Base-by-base conservation (phyloP, 2,888 invertebrate species). In the Heliconius erato region DNA sequence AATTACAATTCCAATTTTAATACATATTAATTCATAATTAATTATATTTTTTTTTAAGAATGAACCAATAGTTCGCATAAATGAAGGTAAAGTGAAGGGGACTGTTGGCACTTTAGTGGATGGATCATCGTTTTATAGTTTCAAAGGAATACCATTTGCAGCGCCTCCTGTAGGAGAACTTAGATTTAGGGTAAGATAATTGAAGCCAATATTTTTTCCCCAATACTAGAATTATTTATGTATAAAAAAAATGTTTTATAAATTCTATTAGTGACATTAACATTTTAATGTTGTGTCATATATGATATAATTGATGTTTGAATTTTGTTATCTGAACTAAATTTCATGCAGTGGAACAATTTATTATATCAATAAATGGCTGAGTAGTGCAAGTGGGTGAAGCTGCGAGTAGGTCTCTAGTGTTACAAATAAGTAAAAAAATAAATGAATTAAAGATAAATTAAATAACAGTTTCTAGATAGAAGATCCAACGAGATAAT, bases 71-170 rank as follows among this genome's bases (percentile, higher is more conserved):
- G 90, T 92, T 11, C 85, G 85, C 4, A 88, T 92, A 0, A 87
- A 85, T n/a, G 90, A 93, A 85, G 94, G 94, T 0, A 89, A 88
- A 81, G 82, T 94, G 16, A 90, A 87, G 83, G 94, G 94, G n/a
- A 84, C 88, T 0, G 83, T 89, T 0, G 87, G 89, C 63, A 88
- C 86, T 7, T 87, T 91, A 5, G 83, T 90, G 16, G 90, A 92
- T 85, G 93, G 91, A 11, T 85, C 87, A 16, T 83, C 88, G 4
- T 93, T 90, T 82, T 92, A 89, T 59, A 92, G 91, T 79, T 93
- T 93, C 81, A 92, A 92, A 86, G 96, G 96, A 12, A 94, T 96
- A 76, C 96, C 96, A 3, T 96, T 96, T 83, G 96, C 96, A 1
- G 86, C 92, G 72, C 94, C 96, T n/a, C 96, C 96, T 0, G 77